Conservation (phyloP, 2,113 vertebrate genomes). For the Anolis carolinensis region DNA sequence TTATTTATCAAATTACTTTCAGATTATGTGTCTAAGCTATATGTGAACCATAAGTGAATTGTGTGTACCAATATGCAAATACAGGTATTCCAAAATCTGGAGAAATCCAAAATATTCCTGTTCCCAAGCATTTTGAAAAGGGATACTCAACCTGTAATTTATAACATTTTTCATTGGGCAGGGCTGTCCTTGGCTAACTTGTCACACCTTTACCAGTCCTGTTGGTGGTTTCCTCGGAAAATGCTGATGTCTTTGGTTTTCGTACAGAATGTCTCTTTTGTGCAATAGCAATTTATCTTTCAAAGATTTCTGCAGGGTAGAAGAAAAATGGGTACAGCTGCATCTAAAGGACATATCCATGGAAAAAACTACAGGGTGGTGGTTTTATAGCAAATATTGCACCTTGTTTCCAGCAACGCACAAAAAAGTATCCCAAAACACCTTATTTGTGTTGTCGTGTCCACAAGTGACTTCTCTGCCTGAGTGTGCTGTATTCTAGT, state of each 20-base stretch:
- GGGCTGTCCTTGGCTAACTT: slow-evolving; percentile 5
- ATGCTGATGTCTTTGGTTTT: neutral
- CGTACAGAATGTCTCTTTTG: slow-evolving; percentile 20
- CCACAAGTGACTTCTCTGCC: neutral
- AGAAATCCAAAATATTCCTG: too few relatives aligned
- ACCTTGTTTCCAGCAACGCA: slow-evolving; percentile 23
- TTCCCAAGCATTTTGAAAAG: too few relatives aligned
- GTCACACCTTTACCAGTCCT: neutral
- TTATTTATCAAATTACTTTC: too few relatives aligned
- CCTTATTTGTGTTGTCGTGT: neutral
- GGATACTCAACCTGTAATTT: too few relatives aligned
- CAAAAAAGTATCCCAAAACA: neutral
- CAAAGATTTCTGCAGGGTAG: neutral
- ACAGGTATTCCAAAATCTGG: too few relatives aligned
- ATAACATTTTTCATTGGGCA: neutral
- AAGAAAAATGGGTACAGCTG: slow-evolving; percentile 22
- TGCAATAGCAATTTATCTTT: slow-evolving; percentile 25
- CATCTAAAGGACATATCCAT: slow-evolving; percentile 14
- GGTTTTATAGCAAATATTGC: neutral
- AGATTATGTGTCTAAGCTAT: too few relatives aligned
- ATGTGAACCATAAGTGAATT: too few relatives aligned
- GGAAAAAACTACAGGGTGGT: neutral
- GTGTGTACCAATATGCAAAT: too few relatives aligned
- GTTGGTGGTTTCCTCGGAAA: neutral
- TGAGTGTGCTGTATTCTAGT: neutral